These are phyloP conservation scores for Anguilla rostrata DNA, from an alignment of 2,113 vertebrate species.

Conservation along the genomic window DNA sequence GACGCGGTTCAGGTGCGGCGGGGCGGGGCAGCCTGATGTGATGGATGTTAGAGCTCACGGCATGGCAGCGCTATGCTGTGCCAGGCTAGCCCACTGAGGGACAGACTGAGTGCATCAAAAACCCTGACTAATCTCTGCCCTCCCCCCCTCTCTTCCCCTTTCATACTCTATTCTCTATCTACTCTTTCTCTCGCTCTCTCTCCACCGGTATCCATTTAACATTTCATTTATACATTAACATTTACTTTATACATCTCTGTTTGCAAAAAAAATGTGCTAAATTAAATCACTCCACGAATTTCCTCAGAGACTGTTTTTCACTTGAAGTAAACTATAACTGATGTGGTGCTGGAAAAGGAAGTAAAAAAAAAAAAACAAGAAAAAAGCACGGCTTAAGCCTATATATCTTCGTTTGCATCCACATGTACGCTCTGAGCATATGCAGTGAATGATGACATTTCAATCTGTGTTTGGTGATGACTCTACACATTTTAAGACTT, in stretches of 20 bases:
- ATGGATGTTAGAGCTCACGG: conserved; percentile 42
- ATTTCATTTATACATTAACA: not conserved
- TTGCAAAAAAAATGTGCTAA: not conserved
- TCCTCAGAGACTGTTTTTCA: not conserved
- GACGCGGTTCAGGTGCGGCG: conserved; percentile 23
- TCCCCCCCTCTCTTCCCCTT: not conserved
- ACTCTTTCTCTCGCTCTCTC: not conserved
- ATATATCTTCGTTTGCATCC: not conserved
- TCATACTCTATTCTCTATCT: not conserved
- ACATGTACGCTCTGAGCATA: not conserved
- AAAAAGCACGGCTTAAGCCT: not conserved
- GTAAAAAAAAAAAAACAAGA: not conserved
- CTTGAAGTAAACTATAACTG: not conserved
- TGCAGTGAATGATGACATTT: not conserved
- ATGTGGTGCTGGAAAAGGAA: not conserved
- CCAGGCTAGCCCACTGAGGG: conserved; percentile 4
- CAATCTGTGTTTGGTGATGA: not conserved
- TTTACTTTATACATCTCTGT: not conserved
- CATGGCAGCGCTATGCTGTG: conserved; percentile 16
- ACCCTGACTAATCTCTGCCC: not conserved
- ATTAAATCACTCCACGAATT: not conserved
- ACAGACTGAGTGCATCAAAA: not conserved
- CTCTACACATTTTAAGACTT: not conserved
- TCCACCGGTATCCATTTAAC: not conserved
- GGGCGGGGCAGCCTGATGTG: conserved; percentile 28